Evolutionary conservation across 2,113 vertebrate genomes (phyloP), one percentile per base, ranked within the genome.

Genomic region (Pomatostomus ruficeps): DNA sequence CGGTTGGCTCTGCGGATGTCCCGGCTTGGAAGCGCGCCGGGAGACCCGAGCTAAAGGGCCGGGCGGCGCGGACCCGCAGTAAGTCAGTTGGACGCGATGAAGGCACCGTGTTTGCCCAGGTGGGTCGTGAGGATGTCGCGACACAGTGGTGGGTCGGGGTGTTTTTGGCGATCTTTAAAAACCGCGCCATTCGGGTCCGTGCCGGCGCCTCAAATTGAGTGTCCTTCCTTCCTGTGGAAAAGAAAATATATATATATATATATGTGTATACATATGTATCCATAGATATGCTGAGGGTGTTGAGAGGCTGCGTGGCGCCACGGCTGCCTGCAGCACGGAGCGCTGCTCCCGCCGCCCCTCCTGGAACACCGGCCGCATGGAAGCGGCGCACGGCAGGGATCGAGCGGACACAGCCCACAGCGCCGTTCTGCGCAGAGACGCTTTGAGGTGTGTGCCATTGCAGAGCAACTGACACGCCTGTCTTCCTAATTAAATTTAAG

Each of bases 381-480:
- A 46, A 71, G 46, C 3, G 40, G 19, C 8, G 6, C 38, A 1
- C 23, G 23, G 40, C 24, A 0, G 25, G 57, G 18, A 48, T 2
- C 6, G 13, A 4, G n/a, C 38, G 6, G 8, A 0, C 19, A 12
- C 31, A 16, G 12, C 31, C 2, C 7, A 0, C 46, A 2, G 55
- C 18, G 8, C 8, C 43, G 6, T 13, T 23, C 9, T 29, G 63
- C 38, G 11, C 38, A 1, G 13, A 19, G 26, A 6, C 43, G 13
- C 36, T 52, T 19, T 6, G 72, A 9, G 22, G 7, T 43, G 28
- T 9, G 10, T 13, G 38, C 3, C 55, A 2, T 1, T 10, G 48
- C 48, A 2, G 11, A 14, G 57, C 49, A 6, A 1, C 35, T 5
- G 12, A 4, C 42, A 2, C 8, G 5, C 19, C 14, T 26, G 11